Evolutionary conservation across 2,113 vertebrate genomes (phyloP), one percentile per base, ranked within the genome.

Genomic region (Apeltes quadracus): DNA sequence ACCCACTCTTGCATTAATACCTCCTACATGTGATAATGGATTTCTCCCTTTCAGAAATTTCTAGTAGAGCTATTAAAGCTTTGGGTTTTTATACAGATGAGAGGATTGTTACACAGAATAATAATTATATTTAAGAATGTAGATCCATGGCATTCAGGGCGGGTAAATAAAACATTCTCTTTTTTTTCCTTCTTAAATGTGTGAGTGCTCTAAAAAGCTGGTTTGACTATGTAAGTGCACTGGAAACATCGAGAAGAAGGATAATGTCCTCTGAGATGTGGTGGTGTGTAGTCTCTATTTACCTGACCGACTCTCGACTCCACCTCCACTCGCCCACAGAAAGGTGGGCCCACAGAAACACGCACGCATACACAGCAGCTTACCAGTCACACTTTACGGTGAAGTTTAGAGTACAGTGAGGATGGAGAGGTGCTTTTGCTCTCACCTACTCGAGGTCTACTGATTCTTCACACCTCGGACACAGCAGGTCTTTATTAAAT

Each of bases 11-110:
- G 78, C 76, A 83, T 90, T 87, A 89, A 84, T 88, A 74, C 88
- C 89, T 89, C 88, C 90, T 83, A 89, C 90, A 87, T 81, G 70
- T 79, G 81, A 76, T 89, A 85, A 90, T 87, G 78, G 82, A 84
- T 86, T 76, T 73, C 39, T 74, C 5, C 43, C 75, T 76, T 29
- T 25, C 59, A 18, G 56, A 53, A 27, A 1, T 27, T 69, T 63
- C 70, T 22, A 50, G 18, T 58, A 36, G 36, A 68, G n/a, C 13
- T 18, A 22, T 7, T 3, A 55, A 66, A 71, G 56, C 20, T 29
- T 34, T 22, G 14, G 6, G 8, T 53, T 53, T 70, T 10, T 25
- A 34, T 56, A 22, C 39, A 69, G 3, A 29, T 58, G 72, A 54
- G 39, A 54, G 8, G 39, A 62, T 74, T n/a, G 20, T 46, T 23